A percentile compares a stretch with the other conserved stretches of the same genome.
Conservation (phyloP, 2,888 invertebrate genomes). For the Hoplodrina ambigua region DNA sequence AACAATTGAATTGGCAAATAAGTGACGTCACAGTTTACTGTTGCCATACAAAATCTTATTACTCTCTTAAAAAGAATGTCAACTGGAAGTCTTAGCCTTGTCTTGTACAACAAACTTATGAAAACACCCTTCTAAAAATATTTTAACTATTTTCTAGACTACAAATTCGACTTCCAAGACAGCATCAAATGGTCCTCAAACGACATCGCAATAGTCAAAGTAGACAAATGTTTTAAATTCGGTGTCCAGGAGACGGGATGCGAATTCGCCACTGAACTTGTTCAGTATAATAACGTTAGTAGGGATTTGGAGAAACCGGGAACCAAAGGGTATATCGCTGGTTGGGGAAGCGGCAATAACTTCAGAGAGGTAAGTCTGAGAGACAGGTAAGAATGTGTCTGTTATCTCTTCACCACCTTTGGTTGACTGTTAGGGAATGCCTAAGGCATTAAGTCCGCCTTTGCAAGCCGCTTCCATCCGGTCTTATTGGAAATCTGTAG, state of each 20-base stretch:
- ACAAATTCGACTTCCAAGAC: slow-evolving; percentile 88
- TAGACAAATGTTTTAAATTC: slow-evolving; percentile 83
- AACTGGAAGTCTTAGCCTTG: too few relatives aligned
- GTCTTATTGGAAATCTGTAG: too few relatives aligned
- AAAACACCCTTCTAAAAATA: background rate
- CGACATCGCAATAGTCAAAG: slow-evolving; percentile 87
- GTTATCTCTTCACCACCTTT: too few relatives aligned
- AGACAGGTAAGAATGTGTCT: background rate
- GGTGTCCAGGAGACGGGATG: slow-evolving; percentile 82
- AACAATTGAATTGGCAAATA: too few relatives aligned
- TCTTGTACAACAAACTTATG: too few relatives aligned
- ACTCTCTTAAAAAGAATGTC: too few relatives aligned
- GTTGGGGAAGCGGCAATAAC: slow-evolving; percentile 86
- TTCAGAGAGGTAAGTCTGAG: slow-evolving; percentile 81
- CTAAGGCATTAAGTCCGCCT: too few relatives aligned
- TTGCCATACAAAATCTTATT: too few relatives aligned
- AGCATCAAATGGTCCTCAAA: slow-evolving; percentile 88
- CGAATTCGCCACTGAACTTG: slow-evolving; percentile 77
- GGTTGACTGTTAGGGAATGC: too few relatives aligned
- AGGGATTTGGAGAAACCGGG: slow-evolving; percentile 84
- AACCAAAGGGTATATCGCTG: slow-evolving; percentile 83
- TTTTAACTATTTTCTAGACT: slow-evolving; percentile 71
- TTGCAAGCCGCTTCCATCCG: too few relatives aligned
- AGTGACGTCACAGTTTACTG: too few relatives aligned
- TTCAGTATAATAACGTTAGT: slow-evolving; percentile 84